These are phyloP conservation scores for Chiloscyllium plagiosum DNA, from an alignment of 2,113 vertebrate genomes.

Conservation along the genomic window DNA sequence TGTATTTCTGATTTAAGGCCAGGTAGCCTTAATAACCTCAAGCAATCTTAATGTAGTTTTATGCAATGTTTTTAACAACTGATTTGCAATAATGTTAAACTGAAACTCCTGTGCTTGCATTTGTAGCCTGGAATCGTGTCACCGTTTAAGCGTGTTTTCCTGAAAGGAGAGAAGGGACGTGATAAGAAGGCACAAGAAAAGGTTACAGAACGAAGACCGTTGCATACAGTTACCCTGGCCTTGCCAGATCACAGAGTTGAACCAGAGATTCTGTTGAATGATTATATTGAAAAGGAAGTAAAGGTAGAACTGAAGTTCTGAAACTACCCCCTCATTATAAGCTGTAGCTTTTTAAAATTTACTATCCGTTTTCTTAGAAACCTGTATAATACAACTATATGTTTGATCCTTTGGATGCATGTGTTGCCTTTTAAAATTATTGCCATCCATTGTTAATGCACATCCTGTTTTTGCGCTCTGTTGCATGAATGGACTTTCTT, in stretches of 20 bases:
- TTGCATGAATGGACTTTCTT: background rate
- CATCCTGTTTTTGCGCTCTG: background rate
- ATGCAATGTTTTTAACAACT: background rate
- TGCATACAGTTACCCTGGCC: slow-evolving; percentile 80
- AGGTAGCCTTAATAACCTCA: no score
- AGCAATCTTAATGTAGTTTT: no score
- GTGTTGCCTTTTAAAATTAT: background rate
- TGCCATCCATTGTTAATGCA: background rate
- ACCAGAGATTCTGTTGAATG: slow-evolving; percentile 84
- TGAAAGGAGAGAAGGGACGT: slow-evolving; percentile 85
- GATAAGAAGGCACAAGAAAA: slow-evolving; percentile 95
- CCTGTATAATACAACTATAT: background rate
- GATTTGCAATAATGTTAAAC: background rate
- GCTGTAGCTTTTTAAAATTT: background rate
- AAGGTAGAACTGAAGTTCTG: slow-evolving; percentile 64
- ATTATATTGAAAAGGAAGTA: slow-evolving; percentile 96
- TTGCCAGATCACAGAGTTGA: slow-evolving; percentile 81
- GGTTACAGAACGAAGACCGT: slow-evolving; percentile 76
- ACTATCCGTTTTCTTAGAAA: background rate
- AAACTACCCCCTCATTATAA: background rate
- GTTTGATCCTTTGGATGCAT: background rate
- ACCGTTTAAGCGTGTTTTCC: slow-evolving; percentile 92
- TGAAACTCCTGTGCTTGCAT: slow-evolving; percentile 38
- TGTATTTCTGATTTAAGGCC: background rate
- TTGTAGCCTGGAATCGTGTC: slow-evolving; percentile 86